Evolutionary conservation across 2,888 invertebrate genomes (phyloP), one percentile per base, ranked within the genome.

Genomic region (Plagodis pulveraria): DNA sequence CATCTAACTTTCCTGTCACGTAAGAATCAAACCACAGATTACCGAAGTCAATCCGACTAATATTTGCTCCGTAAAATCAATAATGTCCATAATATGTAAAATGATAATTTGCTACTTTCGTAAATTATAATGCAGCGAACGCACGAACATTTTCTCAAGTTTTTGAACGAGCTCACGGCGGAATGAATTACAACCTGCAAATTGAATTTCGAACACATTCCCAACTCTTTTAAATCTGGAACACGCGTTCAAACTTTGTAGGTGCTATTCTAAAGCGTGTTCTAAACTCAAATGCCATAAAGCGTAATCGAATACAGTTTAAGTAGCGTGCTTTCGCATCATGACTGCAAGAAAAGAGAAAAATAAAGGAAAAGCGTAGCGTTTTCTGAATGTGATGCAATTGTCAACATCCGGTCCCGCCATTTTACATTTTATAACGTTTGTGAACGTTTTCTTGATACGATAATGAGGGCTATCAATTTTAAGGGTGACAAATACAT

Each of bases 231-330:
- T 52, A 55, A 66, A 66, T 63, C 57, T 55, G 46, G 53, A 66
- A 57, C 66, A 63, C 63, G 47, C 62, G 50, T 66, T 66, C 50
- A 57, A 69, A 69, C 65, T 63, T 76, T 66, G 72, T 74, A 79
- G 74, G 75, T 80, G 80, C 75, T 71, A 78, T 79, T 76, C 72
- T 72, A 73, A 76, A 78, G 70, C 80, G 80, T 77, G 78, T 84
- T 83, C 74, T 67, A 78, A 86, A 84, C 81, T 83, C 71, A 74
- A 82, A 80, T 68, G 77, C 80, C 81, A 86, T 90, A 91, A 90
- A 89, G 81, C 79, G 83, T 88, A 90, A 91, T 91, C 83, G 87
- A 84, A 91, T 87, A 87, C 83, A 81, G 86, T 86, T 91, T 84
- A 87, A 80, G 76, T 83, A 78, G 77, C 71, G 56, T 54, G 74